Evolutionary conservation across 2,797 vertebrate genomes (phyloP).

Genomic region (Pitangus sulphuratus): DNA sequence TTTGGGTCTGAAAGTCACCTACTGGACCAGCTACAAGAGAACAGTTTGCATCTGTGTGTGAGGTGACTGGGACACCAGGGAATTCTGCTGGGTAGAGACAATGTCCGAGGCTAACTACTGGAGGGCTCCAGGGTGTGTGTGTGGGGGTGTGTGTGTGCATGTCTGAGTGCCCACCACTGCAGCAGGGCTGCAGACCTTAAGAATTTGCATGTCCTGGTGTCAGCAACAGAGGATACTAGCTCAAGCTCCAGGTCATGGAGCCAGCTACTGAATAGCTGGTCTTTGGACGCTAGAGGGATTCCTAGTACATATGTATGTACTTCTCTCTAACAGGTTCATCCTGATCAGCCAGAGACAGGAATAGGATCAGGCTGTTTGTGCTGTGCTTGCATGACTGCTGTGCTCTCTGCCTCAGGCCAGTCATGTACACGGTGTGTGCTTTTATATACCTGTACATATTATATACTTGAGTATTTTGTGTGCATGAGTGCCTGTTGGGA

Average conservation of each 20-base stretch:
- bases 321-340: not conserved
- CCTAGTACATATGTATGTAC: rapidly evolving
- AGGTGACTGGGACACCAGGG: not conserved
- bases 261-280: not conserved
- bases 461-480: not conserved
- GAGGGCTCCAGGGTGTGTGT: not conserved
- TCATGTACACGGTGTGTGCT: not conserved
- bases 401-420: not conserved
- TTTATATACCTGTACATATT: not conserved
- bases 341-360: not conserved
- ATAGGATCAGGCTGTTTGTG: not conserved
- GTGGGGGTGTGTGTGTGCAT: rapidly evolving
- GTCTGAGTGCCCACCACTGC: not conserved
- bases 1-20: not conserved
- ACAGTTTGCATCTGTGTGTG: not conserved
- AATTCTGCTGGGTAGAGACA: not conserved
- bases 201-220: rapidly evolving
- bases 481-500: not conserved
- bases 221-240: not conserved
- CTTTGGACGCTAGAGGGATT: not conserved
- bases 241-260: not conserved
- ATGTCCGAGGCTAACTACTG: too few relatives aligned
- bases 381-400: not conserved
- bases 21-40: not conserved
- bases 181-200: not conserved